Evolutionary conservation across 2,113 vertebrate genomes (phyloP), one percentile per base, ranked within the genome.

Genomic region (Rattus rattus): DNA sequence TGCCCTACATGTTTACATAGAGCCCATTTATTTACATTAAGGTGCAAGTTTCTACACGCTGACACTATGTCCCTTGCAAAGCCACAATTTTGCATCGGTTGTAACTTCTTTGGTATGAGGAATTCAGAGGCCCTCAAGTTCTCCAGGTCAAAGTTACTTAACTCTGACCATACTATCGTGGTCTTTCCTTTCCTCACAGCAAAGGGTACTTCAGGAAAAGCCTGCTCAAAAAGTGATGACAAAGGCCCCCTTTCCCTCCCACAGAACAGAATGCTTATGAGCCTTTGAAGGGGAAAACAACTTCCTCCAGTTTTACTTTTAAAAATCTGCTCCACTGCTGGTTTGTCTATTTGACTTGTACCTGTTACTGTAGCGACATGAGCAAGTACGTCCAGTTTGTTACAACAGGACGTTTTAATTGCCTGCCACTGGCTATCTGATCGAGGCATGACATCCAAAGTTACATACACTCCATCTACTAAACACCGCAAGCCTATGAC

Each of bases 321-420:
- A 47, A 70, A 77, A 83, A 47, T 12, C 59, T 93, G 52, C 63
- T 76, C 79, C 26, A 91, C 0, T 91, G 87, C 63, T 63, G 61
- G 69, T 56, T 61, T 28, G 90, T 95, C 43, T 70, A 2, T 9
- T 63, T 92, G 97, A 97, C 92, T 83, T 61, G 49, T 56, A 80
- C 90, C 67, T 94, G 92, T 80, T 94, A 96, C 77, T 80, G 88
- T 63, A 97, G 72, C 97, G 87, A 98, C 93, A 36, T 5, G 90
- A 98, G 98, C 98, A 97, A 96, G 98, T 97, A 98, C 0, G 96
- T 94, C 98, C 96, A 98, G 97, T 98, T 98, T 88, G 2, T 85
- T 75, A 94, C 97, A 95, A 85, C 92, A 97, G 83, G 13, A 39
- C 80, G 0, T 70, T 83, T 92, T 94, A 97, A 97, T 56, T 96